Percentiles rank a stretch among this genome's conserved stretches.
phyloP scores from a whole-genome alignment of 2,797 vertebrate species.

The Ibycter americanus region DNA sequence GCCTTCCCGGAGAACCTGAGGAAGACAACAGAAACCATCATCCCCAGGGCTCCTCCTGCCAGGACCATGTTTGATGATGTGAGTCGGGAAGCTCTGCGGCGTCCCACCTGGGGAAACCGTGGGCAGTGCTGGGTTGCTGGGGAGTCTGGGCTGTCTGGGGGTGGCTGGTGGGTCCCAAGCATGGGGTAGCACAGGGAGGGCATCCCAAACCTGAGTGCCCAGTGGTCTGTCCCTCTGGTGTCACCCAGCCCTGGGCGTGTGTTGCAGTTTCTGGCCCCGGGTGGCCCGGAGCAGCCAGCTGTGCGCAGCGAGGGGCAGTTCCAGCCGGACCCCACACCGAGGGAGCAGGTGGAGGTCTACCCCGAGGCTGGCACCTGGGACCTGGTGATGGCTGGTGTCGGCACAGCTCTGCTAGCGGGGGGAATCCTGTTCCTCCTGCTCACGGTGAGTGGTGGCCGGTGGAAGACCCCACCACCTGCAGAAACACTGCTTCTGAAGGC shows the following conservation, averaged over 20 bases:
- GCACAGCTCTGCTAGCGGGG: conserved; percentile 85
- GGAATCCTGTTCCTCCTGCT: conserved; percentile 80
- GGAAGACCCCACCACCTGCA: background rate
- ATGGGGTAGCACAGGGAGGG: background rate
- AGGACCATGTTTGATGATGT: conserved; percentile 78
- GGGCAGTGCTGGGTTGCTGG: too few species aligned
- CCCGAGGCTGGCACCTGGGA: conserved; percentile 78
- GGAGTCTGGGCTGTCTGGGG: background rate
- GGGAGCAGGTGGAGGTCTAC: conserved; percentile 1
- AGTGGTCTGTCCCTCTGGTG: background rate
- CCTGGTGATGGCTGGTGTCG: conserved; percentile 71
- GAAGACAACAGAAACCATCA: conserved; percentile 77
- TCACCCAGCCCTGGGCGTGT: background rate
- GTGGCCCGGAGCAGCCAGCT: background rate
- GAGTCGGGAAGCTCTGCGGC: conserved; percentile 9
- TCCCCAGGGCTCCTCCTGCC: conserved; percentile 70
- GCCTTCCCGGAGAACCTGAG: conserved; percentile 84
- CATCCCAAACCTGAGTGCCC: background rate
- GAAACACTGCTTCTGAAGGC: background rate
- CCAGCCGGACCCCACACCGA: background rate
- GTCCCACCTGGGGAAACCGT: background rate
- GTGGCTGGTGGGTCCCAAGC: rapidly evolving
- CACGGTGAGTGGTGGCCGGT: conserved; percentile 51
- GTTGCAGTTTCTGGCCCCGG: conserved; percentile 66
- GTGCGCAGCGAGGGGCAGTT: background rate